These are phyloP conservation scores for Octonoba sinensis DNA, from an alignment of 2,888 invertebrate genomes.

Conservation along the genomic window DNA sequence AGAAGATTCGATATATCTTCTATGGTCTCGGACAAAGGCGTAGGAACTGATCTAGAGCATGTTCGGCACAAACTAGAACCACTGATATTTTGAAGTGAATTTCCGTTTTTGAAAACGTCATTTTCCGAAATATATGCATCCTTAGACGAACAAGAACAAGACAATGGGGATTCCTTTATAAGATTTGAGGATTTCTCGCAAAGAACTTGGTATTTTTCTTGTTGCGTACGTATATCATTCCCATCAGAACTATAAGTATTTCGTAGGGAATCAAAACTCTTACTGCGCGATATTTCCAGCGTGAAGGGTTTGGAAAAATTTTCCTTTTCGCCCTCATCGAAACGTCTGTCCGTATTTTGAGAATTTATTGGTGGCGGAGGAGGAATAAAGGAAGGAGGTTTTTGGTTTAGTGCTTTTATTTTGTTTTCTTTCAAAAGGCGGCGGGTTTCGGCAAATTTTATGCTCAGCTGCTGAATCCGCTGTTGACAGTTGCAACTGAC, in stretches of 20 bases:
- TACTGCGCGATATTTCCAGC: background rate
- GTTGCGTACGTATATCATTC: background rate
- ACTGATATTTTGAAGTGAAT: background rate
- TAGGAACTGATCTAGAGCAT: constrained; percentile 16
- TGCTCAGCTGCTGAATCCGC: constrained; percentile 18
- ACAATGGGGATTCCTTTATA: background rate
- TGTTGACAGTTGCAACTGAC: constrained; percentile 31
- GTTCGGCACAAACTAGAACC: constrained; percentile 19
- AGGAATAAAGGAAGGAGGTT: constrained; percentile 41
- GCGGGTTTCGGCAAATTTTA: constrained; percentile 22
- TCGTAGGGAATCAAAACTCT: background rate
- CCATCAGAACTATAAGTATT: background rate
- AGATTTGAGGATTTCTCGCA: background rate
- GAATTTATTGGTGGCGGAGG: constrained; percentile 20
- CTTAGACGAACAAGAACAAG: background rate
- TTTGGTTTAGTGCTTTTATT: constrained; percentile 29
- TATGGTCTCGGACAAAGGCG: constrained; percentile 22
- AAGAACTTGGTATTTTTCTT: too few relatives aligned
- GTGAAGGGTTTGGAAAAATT: background rate
- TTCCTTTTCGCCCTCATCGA: background rate
- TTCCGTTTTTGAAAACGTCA: background rate
- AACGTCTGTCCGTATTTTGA: background rate
- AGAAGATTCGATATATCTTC: constrained; percentile 34
- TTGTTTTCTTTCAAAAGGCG: constrained; percentile 34
- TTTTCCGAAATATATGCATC: too few relatives aligned